Evolutionary conservation across 2,113 vertebrate genomes (phyloP).

Genomic region (Sialia sialis): DNA sequence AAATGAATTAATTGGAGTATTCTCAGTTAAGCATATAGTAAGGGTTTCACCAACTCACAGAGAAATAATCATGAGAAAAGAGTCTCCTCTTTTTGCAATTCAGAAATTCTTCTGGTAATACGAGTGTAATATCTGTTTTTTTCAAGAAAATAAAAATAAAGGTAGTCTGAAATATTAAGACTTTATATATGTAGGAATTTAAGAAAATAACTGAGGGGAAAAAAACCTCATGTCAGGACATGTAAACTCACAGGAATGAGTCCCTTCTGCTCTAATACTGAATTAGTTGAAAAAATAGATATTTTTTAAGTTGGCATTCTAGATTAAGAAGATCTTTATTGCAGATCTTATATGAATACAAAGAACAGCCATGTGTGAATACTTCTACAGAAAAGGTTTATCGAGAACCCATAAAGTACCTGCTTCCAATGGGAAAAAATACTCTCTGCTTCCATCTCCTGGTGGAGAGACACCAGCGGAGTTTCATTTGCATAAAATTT

Average conservation of each 20-base stretch:
- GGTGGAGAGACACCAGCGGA: neutral
- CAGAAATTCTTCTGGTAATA: neutral
- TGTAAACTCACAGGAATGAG: neutral
- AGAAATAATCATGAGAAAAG: neutral
- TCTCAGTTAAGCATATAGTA: neutral
- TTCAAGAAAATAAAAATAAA: neutral
- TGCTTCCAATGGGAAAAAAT: neutral
- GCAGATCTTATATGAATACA: neutral
- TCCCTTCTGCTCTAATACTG: neutral
- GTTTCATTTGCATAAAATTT: conserved; percentile 26
- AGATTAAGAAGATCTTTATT: neutral
- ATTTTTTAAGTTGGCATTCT: neutral
- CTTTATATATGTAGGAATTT: neutral
- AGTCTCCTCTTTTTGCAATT: neutral
- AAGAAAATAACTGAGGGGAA: neutral
- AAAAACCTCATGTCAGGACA: neutral
- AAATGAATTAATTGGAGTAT: neutral
- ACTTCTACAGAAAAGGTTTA: neutral
- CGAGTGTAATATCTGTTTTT: neutral
- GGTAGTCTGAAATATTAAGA: neutral
- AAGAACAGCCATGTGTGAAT: neutral
- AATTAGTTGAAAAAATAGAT: neutral
- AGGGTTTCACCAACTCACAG: neutral
- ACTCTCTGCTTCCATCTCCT: neutral
- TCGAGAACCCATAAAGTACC: neutral